A percentile compares a stretch with the other conserved stretches of the same genome.
Evolutionary conservation across 2,888 invertebrate species (phyloP).

Genomic region (Polymixis lichenea): DNA sequence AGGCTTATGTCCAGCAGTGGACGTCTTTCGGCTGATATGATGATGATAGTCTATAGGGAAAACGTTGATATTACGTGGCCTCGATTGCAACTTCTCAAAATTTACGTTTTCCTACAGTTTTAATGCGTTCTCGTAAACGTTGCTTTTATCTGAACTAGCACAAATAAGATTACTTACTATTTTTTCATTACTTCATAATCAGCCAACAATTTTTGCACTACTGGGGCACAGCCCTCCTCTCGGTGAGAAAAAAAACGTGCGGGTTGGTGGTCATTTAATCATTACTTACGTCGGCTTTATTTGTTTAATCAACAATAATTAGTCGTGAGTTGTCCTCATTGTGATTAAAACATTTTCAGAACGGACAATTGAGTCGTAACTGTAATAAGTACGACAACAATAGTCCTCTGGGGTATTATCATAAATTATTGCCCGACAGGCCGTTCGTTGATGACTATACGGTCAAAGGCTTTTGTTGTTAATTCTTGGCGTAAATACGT

Average conservation of each 20-base stretch:
- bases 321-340: background rate
- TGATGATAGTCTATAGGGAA: too few species aligned
- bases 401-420: conserved; percentile 18
- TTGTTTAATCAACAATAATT: background rate
- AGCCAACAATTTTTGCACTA: too few species aligned
- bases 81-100: conserved; percentile 22
- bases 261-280: too few species aligned
- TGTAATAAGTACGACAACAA: conserved; percentile 11
- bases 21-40: too few species aligned
- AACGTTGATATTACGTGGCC: background rate
- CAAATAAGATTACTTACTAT: conserved; percentile 5
- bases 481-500: background rate
- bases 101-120: conserved; percentile 22
- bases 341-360: background rate
- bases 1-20: too few species aligned
- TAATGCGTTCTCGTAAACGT: conserved; percentile 16
- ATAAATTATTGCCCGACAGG: background rate
- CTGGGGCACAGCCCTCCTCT: too few species aligned
- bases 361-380: background rate
- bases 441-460: background rate
- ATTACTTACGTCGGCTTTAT: background rate
- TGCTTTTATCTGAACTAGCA: conserved; percentile 26
- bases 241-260: too few species aligned
- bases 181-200: too few species aligned
- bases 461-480: background rate